phyloP scores from a whole-genome alignment of 1,140 invertebrate genomes.

The Hycleus cichorii region DNA sequence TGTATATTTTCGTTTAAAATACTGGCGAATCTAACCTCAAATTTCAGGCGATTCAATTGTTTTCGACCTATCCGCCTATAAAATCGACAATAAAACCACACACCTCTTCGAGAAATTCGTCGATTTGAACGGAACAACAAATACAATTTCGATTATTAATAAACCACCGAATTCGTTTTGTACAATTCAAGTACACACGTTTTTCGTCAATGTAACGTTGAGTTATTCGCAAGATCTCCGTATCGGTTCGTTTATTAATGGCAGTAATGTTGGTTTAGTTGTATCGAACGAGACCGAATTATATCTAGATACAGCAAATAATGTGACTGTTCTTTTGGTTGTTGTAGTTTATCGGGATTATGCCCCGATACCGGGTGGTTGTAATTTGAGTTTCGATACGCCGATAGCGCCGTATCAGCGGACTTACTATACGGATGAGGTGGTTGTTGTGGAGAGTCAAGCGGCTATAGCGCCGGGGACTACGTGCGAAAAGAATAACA shows the following conservation, averaged over 20 bases:
- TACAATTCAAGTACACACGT: conserved; percentile 59
- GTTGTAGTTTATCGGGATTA: conserved; percentile 14
- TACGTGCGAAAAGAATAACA: conserved; percentile 36
- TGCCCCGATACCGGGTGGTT: conserved; percentile 73
- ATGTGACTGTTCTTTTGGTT: not conserved
- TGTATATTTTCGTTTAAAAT: too few species aligned
- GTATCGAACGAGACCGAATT: conserved; percentile 24
- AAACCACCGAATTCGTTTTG: conserved; percentile 48
- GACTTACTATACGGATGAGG: conserved; percentile 43
- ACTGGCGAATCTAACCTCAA: too few species aligned
- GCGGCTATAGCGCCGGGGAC: conserved; percentile 42
- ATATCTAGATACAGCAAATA: not conserved
- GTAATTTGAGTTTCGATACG: conserved; percentile 62
- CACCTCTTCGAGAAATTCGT: not conserved
- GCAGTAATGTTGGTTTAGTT: conserved; percentile 58
- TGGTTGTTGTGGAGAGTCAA: conserved; percentile 53
- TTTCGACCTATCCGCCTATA: too few species aligned
- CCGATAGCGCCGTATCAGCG: conserved; percentile 58
- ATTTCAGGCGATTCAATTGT: too few species aligned
- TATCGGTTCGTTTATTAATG: conserved; percentile 36
- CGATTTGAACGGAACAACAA: conserved; percentile 17
- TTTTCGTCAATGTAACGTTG: conserved; percentile 52
- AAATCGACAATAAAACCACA: too few species aligned
- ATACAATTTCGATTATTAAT: conserved; percentile 42
- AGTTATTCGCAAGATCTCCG: conserved; percentile 41